Percentiles rank a stretch among this genome's conserved stretches.
Evolutionary conservation across 1,140 invertebrate species (phyloP).

Genomic region (Metaphire vulgaris): DNA sequence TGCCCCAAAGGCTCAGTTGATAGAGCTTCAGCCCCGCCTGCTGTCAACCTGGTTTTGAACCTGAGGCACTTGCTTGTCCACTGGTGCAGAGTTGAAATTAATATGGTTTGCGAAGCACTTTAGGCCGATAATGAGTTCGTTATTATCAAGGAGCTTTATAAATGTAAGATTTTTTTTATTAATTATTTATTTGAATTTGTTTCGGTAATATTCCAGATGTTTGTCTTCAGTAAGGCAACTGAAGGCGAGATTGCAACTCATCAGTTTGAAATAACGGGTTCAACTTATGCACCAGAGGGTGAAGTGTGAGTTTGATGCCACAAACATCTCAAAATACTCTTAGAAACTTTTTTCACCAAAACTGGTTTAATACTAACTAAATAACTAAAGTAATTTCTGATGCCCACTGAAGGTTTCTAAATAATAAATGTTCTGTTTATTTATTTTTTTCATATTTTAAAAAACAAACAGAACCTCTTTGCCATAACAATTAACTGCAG

Average conservation of each 20-base stretch:
- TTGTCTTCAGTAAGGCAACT: constrained; percentile 86
- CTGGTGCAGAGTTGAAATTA: not conserved
- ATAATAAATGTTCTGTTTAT: not conserved
- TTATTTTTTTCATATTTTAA: not conserved
- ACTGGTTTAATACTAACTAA: not conserved
- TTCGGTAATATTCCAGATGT: constrained; percentile 62
- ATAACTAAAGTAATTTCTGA: too few relatives aligned
- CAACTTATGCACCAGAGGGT: constrained; percentile 97
- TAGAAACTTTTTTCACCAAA: not conserved
- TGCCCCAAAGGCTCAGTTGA: too few relatives aligned
- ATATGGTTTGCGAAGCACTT: not conserved
- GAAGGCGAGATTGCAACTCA: constrained; percentile 75
- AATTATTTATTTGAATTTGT: not conserved
- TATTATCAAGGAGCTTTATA: not conserved
- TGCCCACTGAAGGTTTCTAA: not conserved
- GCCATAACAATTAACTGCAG: too few relatives aligned
- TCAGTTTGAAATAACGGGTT: constrained; percentile 98
- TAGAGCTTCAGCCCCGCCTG: too few relatives aligned
- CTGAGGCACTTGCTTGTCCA: not conserved
- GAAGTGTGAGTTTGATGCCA: constrained; percentile 71
- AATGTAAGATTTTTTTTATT: not conserved
- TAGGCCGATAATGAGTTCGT: not conserved
- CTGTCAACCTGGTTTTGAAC: not conserved
- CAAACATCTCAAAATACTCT: not conserved
- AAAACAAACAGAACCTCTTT: not conserved